These are phyloP conservation scores for Tetramorium bicarinatum DNA, from an alignment of 2,888 invertebrate species.

Conservation along the genomic window DNA sequence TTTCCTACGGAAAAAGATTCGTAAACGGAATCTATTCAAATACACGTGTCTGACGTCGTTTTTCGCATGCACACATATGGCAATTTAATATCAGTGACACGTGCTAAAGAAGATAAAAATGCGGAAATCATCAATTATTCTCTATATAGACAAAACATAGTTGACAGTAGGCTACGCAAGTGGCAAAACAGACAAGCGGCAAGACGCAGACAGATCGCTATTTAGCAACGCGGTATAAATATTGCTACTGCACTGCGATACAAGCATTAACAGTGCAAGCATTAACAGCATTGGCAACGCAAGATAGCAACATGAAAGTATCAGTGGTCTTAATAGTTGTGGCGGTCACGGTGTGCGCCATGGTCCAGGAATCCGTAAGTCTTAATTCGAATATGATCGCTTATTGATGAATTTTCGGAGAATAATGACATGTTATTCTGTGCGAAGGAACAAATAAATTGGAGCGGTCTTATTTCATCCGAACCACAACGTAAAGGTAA, in stretches of 20 bases:
- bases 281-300: not conserved
- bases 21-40: not conserved
- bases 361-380: constrained; percentile 30
- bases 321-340: constrained; percentile 1
- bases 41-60: not conserved
- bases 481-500: too few relatives aligned
- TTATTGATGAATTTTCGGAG: not conserved
- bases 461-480: too few relatives aligned
- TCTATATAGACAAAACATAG: constrained; percentile 21
- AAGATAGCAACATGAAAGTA: constrained; percentile 29
- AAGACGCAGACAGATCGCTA: constrained; percentile 32
- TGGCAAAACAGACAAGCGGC: constrained; percentile 69
- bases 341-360: not conserved
- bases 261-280: not conserved
- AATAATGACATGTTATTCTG: not conserved
- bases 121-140: constrained; percentile 65
- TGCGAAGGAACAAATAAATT: not conserved
- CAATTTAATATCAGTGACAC: not conserved
- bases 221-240: constrained; percentile 71
- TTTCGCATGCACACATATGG: not conserved
- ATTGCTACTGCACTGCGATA: not conserved
- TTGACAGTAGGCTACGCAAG: constrained; percentile 37
- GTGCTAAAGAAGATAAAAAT: constrained; percentile 12
- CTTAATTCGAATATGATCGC: not conserved
- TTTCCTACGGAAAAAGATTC: not conserved